Base-by-base conservation (phyloP, 2,888 invertebrate genomes). In the Diogma glabrata region DNA sequence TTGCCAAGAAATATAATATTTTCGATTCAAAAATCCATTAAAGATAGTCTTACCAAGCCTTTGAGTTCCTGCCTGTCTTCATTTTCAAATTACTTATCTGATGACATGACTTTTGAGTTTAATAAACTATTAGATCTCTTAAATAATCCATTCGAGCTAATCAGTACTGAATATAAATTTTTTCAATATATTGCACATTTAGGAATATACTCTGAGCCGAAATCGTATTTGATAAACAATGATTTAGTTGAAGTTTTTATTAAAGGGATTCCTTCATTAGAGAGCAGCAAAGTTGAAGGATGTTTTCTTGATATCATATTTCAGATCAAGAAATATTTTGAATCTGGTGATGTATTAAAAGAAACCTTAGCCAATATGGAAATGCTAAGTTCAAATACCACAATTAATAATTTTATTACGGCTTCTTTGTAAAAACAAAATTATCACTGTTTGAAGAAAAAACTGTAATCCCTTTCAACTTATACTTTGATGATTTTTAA, bases 221-320 rank as follows among this genome's bases (percentile, higher is more conserved):
- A 38, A 8, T 38, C 38, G 3, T 38, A 19, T 38, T 19, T 38
- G 10, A 38, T 38, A 17, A 38, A 38, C 20, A 38, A 38, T 38
- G 38, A 38, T 17, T 17, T 38, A 38, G 38, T 38, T 38, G 38
- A 38, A 38, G 19, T 38, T 38, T 38, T 38, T 38, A 6, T 38
- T 38, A 33, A 33, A 14, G 33, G 5, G 8, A 20, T 38, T 3
- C 38, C 19, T 17, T 36, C 16, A 8, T 36, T 36, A 36, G 36
- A 36, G 4, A 28, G 7, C 28, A 28, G 10, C 10, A 28, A 28
- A 9, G 36, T 36, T 36, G 36, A n/a, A 14, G 36, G n/a, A 36
- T 36, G 36, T 33, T 36, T 38, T 38, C 38, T 38, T 38, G 19
- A 38, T 38, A 3, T 38, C 9, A 6, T 19, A 10, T 38, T 38